These are phyloP conservation scores for Holacanthus passer DNA, from an alignment of 2,113 vertebrate species.

Conservation along the genomic window DNA sequence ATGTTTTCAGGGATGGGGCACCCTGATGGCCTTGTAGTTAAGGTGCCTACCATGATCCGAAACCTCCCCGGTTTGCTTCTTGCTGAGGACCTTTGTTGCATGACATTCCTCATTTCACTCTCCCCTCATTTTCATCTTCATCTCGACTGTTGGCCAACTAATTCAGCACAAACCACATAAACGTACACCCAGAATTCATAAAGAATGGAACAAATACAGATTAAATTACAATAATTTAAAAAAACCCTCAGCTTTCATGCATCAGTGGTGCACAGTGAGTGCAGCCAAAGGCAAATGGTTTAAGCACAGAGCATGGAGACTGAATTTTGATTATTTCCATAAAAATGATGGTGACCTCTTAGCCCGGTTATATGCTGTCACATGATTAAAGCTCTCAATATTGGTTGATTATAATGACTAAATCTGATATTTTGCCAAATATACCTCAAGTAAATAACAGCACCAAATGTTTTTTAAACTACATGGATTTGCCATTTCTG, in stretches of 20 bases:
- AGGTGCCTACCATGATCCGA: not conserved
- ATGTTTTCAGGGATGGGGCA: not conserved
- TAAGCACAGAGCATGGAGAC: not conserved
- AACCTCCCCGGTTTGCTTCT: not conserved
- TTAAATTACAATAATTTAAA: not conserved
- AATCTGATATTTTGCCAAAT: not conserved
- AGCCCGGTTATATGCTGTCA: not conserved
- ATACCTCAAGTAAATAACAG: not conserved
- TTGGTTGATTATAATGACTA: constrained; percentile 8
- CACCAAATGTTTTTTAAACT: not conserved
- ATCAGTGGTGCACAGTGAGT: not conserved
- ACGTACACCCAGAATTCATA: not conserved
- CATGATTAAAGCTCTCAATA: not conserved
- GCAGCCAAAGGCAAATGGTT: constrained; percentile 9
- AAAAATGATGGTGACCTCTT: not conserved
- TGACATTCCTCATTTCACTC: not conserved
- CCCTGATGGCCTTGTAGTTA: not conserved
- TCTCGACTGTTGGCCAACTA: not conserved
- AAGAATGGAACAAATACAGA: constrained; percentile 9
- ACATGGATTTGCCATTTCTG: not conserved
- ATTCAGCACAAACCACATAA: not conserved
- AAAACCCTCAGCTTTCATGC: not conserved
- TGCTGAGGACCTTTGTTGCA: not conserved
- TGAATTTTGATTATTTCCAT: not conserved
- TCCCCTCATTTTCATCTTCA: not conserved